Percentiles rank a stretch among this genome's conserved stretches.
Evolutionary conservation across 2,113 vertebrate species (phyloP).

Genomic region (Phodopus roborovskii): DNA sequence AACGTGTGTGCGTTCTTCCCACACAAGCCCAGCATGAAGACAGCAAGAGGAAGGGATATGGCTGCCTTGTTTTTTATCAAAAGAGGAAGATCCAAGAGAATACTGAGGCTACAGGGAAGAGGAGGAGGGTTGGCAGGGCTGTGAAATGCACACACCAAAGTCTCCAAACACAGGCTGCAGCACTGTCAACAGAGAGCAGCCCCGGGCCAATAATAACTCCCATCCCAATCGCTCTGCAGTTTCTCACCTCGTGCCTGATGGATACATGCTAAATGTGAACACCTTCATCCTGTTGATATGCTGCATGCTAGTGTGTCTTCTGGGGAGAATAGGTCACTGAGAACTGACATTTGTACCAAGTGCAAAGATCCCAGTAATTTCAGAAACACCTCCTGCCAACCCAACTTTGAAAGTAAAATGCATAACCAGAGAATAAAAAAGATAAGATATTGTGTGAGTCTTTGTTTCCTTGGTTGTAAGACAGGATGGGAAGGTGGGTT

Average conservation of each 20-base stretch:
- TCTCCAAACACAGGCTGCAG: neutral
- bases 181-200: neutral
- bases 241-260: slow-evolving; percentile 35
- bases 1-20: neutral
- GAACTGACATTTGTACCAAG: slow-evolving; percentile 61
- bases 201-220: slow-evolving; percentile 60
- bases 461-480: neutral
- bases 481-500: neutral
- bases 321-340: slow-evolving; percentile 3
- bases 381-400: slow-evolving; percentile 15
- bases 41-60: neutral
- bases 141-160: slow-evolving; percentile 25
- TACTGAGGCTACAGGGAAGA: slow-evolving; percentile 23
- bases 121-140: neutral
- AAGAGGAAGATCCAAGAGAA: neutral
- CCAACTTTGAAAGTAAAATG: slow-evolving; percentile 69
- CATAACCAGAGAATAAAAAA: neutral
- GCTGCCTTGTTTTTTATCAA: neutral
- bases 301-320: slow-evolving; percentile 53
- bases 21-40: neutral
- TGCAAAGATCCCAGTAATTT: slow-evolving; percentile 68
- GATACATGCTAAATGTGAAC: neutral
- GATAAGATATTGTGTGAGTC: neutral
- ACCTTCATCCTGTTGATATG: slow-evolving; percentile 36
- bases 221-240: slow-evolving; percentile 47